Conservation (phyloP, 2,888 invertebrate species). For the Orthosia incerta region DNA sequence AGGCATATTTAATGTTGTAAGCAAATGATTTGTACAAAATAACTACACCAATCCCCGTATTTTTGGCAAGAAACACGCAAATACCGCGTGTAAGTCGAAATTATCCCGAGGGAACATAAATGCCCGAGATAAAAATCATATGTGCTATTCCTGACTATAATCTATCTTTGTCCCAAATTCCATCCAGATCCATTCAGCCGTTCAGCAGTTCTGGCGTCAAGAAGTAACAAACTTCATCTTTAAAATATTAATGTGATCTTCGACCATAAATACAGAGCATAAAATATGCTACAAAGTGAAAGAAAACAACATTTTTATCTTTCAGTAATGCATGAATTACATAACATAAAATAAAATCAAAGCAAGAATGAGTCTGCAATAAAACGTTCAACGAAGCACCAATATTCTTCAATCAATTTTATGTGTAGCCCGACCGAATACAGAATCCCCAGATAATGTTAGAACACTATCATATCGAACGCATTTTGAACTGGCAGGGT, state of each 20-base stretch:
- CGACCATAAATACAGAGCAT: not conserved
- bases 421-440: slow-evolving; percentile 37
- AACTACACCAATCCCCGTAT: not conserved
- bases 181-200: too few relatives aligned
- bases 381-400: slow-evolving; percentile 40
- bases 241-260: too few relatives aligned
- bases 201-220: too few relatives aligned
- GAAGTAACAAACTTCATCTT: too few relatives aligned
- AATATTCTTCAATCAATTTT: slow-evolving; percentile 38
- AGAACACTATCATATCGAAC: slow-evolving; percentile 35
- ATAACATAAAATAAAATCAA: slow-evolving; percentile 31
- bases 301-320: slow-evolving; percentile 25
- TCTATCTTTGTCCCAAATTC: too few relatives aligned
- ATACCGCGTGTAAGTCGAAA: not conserved
- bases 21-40: too few relatives aligned
- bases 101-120: too few relatives aligned
- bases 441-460: slow-evolving; percentile 29
- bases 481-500: slow-evolving; percentile 50
- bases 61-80: not conserved
- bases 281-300: slow-evolving; percentile 12
- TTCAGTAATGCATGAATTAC: slow-evolving; percentile 13
- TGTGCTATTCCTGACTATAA: too few relatives aligned
- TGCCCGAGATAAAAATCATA: too few relatives aligned
- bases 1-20: too few relatives aligned
- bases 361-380: slow-evolving; percentile 27